Base-by-base conservation (phyloP, 2,797 vertebrate genomes). In the Neosilurus hyrtlii region DNA sequence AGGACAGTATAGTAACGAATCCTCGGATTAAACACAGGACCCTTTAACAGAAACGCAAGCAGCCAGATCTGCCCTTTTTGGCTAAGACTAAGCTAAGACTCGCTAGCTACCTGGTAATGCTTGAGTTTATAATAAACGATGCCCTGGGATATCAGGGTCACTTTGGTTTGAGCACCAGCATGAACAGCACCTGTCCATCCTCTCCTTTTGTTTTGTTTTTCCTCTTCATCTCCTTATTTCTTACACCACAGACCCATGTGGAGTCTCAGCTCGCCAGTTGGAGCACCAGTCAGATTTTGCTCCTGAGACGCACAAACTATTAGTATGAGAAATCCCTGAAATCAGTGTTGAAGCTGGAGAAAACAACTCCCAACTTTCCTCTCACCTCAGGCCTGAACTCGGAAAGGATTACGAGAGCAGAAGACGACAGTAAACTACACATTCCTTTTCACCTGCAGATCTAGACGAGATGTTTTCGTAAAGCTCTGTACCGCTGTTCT, bases 151-250 rank as follows among this genome's bases (percentile, higher is more conserved):
- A 86, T 70, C 85, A 77, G 85, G 89, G 87, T 85, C 86, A 89
- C 91, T 89, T 89, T 81, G 82, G 85, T 88, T 88, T 89, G 83
- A 94, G 93, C 94, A 95, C 94, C 94, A 95, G 94, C 95, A 95
- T 95, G 93, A 94, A 92, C 90, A 86, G 88, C 88, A 83, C 86
- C 87, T 86, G 88, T 89, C 82, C 43, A 35, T 86, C 87, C 86
- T 73, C 70, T 22, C 52, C 49, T 71, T 70, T 70, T 81, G 22
- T 77, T 74, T 59, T 15, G 72, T 68, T 66, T 79, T 4, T 77
- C 7, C 70, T 51, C 22, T 70, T 14, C 11, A 22, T 74, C n/a
- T 11, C 20, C 61, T 78, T 63, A 82, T 63, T 79, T 82, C 57
- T 20, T 30, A 51, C 62, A 62, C 24, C 65, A 86, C 24, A 82